Evolutionary conservation across 2,888 invertebrate species (phyloP).

Genomic region (Tortricodes alternella): DNA sequence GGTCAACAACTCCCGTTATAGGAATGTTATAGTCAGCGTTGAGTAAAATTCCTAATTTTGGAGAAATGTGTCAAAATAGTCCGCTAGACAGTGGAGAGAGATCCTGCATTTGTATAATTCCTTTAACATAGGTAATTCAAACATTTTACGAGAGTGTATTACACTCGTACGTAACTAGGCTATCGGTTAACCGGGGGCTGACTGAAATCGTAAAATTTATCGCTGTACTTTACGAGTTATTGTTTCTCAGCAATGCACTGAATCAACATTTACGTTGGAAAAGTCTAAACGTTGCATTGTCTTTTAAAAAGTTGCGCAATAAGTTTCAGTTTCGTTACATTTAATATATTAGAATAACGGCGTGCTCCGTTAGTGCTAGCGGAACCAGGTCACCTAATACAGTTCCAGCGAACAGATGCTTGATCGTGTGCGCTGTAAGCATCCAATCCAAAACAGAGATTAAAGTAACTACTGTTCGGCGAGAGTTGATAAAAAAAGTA

Average conservation of each 20-base stretch:
- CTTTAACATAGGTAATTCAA: not conserved
- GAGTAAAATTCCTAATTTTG: not conserved
- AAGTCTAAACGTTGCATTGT: constrained; percentile 37
- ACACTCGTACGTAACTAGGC: constrained; percentile 55
- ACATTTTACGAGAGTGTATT: constrained; percentile 12
- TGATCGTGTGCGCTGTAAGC: constrained; percentile 16
- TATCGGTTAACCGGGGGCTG: constrained; percentile 65
- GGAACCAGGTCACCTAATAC: constrained; percentile 21
- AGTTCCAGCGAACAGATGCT: constrained; percentile 17
- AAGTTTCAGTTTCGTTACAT: constrained; percentile 21
- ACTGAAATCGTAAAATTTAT: constrained; percentile 68
- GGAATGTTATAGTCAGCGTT: no score
- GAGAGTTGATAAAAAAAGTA: not conserved
- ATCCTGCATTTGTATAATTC: not conserved
- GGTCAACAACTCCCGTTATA: no score
- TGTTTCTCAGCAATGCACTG: constrained; percentile 57
- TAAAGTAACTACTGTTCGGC: constrained; percentile 11
- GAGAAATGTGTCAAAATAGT: not conserved
- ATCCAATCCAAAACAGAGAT: constrained; percentile 20
- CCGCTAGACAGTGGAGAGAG: no score
- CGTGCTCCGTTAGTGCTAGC: constrained; percentile 18
- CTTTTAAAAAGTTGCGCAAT: constrained; percentile 30
- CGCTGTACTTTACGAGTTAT: constrained; percentile 68
- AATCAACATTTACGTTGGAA: constrained; percentile 46
- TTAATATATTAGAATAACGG: constrained; percentile 22